Evolutionary conservation across 1,140 invertebrate genomes (phyloP).

Genomic region (Diorhabda sublineata): DNA sequence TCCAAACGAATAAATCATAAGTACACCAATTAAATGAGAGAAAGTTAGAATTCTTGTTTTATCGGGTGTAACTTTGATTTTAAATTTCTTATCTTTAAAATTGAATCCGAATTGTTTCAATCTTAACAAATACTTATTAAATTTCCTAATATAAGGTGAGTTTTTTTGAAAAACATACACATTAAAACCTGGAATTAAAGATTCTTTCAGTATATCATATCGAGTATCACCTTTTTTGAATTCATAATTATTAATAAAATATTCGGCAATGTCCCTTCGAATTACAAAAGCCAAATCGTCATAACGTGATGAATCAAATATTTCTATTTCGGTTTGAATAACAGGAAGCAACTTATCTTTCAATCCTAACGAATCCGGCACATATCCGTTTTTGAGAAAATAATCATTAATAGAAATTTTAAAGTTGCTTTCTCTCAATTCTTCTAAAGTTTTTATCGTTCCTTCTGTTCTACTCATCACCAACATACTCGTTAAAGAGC

Average conservation of each 20-base stretch:
- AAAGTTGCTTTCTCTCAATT: neutral
- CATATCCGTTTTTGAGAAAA: neutral
- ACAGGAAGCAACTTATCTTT: neutral
- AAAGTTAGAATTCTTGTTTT: neutral
- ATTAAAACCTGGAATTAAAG: neutral
- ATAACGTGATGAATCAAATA: too few relatives aligned
- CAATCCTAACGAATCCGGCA: neutral
- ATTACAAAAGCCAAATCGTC: neutral
- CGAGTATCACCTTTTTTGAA: neutral
- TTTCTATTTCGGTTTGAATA: neutral
- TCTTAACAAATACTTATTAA: neutral
- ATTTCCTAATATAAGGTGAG: neutral
- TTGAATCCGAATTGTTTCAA: neutral
- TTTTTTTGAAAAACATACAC: neutral
- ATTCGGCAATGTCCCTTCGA: neutral
- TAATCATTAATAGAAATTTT: neutral
- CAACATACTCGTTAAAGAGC: neutral
- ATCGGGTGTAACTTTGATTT: neutral
- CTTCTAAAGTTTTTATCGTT: neutral
- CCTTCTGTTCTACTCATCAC: neutral
- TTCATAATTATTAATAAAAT: neutral
- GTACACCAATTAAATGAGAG: neutral
- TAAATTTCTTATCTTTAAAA: neutral
- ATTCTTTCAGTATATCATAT: neutral
- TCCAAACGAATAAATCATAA: neutral